Percentiles rank a stretch among this genome's conserved stretches.
Evolutionary conservation across 2,797 vertebrate species (phyloP).

Genomic region (Emydoidea blandingii): DNA sequence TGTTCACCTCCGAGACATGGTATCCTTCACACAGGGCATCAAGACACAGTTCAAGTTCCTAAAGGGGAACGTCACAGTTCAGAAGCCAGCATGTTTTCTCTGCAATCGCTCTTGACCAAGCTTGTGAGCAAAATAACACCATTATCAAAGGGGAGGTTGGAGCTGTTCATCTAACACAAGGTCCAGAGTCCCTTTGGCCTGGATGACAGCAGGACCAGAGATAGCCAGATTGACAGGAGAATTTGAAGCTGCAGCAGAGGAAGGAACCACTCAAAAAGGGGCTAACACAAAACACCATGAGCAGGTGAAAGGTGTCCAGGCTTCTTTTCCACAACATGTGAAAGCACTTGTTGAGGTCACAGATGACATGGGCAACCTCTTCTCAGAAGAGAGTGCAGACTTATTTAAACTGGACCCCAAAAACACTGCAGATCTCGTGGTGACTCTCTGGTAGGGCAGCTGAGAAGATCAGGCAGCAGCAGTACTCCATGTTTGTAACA

Average conservation of each 20-base stretch:
- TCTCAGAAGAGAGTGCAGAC: background rate
- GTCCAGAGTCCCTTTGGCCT: background rate
- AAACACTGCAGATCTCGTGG: background rate
- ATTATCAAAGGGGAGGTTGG: background rate
- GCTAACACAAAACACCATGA: background rate
- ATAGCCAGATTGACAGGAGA: background rate
- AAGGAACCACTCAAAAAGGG: background rate
- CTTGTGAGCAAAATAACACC: background rate
- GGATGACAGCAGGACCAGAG: background rate
- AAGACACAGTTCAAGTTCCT: background rate
- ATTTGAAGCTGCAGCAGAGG: background rate
- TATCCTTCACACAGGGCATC: background rate
- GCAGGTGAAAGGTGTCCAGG: background rate
- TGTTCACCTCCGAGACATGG: background rate
- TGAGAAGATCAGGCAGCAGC: background rate
- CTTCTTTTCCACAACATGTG: background rate
- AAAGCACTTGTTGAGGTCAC: background rate
- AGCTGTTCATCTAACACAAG: background rate
- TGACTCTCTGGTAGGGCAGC: background rate
- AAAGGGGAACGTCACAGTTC: background rate
- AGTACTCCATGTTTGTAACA: background rate
- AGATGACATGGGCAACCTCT: background rate
- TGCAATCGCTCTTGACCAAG: background rate
- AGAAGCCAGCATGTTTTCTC: background rate
- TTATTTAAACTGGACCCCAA: no score